phyloP scores from a whole-genome alignment of 2,797 vertebrate species.

The Etheostoma nigrum region DNA sequence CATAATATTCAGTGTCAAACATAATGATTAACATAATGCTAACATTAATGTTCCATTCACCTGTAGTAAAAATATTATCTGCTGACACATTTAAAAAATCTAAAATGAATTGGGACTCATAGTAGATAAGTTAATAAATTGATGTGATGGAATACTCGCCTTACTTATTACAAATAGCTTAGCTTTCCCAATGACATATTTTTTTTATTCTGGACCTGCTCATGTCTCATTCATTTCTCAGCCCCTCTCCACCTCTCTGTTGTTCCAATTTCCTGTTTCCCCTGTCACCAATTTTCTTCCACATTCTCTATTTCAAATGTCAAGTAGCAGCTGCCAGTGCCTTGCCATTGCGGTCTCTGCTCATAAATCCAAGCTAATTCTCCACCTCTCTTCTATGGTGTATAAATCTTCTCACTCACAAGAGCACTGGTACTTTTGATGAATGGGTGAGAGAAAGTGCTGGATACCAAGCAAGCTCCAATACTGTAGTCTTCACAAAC shows the following conservation, averaged over 20 bases:
- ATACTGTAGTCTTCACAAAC: conserved; percentile 41
- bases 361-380: conserved; percentile 87
- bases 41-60: conserved; percentile 16
- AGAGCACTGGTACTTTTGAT: conserved; percentile 80
- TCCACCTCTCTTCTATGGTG: conserved; percentile 80
- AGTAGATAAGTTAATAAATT: background rate
- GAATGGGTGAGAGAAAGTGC: conserved; percentile 74
- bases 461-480: conserved; percentile 69
- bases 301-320: conserved; percentile 82
- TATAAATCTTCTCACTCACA: conserved; percentile 84
- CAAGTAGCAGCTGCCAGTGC: conserved; percentile 82
- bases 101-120: background rate
- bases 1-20: conserved; percentile 3
- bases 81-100: background rate
- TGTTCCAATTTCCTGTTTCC: conserved; percentile 79
- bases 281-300: conserved; percentile 73
- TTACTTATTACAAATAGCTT: conserved; percentile 32
- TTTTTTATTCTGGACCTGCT: conserved; percentile 32
- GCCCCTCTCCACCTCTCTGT: conserved; percentile 62
- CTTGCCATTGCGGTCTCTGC: conserved; percentile 72
- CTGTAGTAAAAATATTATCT: background rate
- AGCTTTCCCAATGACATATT: conserved; percentile 19
- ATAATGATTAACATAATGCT: background rate
- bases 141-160: background rate
- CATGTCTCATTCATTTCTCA: conserved; percentile 58